Conservation (phyloP, 2,113 vertebrate species). For the Coryphaenoides rupestris region DNA sequence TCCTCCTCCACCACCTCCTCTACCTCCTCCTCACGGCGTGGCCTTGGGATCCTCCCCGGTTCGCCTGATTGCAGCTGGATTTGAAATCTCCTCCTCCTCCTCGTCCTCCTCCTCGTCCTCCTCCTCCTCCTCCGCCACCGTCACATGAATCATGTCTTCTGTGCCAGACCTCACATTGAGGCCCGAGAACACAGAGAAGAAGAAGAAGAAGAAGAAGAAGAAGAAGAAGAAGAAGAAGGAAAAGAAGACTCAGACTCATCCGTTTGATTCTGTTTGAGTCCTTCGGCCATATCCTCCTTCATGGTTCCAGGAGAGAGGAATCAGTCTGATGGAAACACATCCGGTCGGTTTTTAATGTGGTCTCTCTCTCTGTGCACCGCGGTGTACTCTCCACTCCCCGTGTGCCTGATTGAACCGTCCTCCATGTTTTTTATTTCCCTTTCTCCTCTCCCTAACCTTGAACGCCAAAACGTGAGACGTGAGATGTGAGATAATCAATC, state of each 20-base stretch:
- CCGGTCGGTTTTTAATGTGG: conserved; percentile 14
- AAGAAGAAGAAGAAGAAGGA: not conserved
- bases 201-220: not conserved
- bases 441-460: conserved; percentile 8
- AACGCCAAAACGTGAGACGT: conserved; percentile 18
- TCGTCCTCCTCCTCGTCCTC: no score
- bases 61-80: conserved; percentile 44
- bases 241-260: conserved; percentile 4
- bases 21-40: conserved; percentile 27
- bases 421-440: conserved; percentile 17
- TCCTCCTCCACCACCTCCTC: conserved; percentile 25
- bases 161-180: conserved; percentile 24
- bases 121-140: no score
- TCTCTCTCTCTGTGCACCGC: conserved; percentile 9
- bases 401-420: conserved; percentile 1
- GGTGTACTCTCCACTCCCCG: conserved; percentile 23
- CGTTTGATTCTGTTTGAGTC: conserved; percentile 3
- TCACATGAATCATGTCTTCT: conserved; percentile 40
- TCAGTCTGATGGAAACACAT: conserved; percentile 5
- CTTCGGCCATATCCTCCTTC: not conserved
- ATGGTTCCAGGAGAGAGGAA: not conserved
- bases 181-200: conserved; percentile 9
- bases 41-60: conserved; percentile 37
- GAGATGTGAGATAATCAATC: conserved; percentile 32
- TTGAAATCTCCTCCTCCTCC: conserved; percentile 17